A percentile compares a stretch with the other conserved stretches of the same genome.
These are phyloP conservation scores for Hippocampus zosterae DNA, from an alignment of 2,113 vertebrate species.

Conservation along the genomic window DNA sequence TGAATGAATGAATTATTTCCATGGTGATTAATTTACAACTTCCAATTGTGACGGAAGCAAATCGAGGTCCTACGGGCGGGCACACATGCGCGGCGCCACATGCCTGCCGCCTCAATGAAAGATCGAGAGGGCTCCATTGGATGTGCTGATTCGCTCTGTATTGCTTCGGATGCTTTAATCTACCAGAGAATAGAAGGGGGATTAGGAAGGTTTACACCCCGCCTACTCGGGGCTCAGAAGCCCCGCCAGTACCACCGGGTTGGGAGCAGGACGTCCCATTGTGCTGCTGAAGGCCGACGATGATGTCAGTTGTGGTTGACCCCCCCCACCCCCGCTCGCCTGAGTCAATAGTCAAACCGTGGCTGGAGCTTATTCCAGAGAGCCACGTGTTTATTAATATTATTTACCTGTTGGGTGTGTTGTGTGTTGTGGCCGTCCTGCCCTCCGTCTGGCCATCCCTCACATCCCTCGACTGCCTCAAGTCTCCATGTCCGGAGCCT, in stretches of 20 bases:
- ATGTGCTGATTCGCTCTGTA: constrained; percentile 76
- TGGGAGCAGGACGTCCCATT: constrained; percentile 45
- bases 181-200: constrained; percentile 66
- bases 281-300: constrained; percentile 35
- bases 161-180: constrained; percentile 71
- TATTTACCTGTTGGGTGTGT: constrained; percentile 54
- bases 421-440: constrained; percentile 51
- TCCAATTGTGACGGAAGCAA: constrained; percentile 6
- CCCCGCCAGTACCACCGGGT: constrained; percentile 42
- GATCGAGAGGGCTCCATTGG: constrained; percentile 52
- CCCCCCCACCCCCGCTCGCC: too few relatives aligned
- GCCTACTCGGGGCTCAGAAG: constrained; percentile 22
- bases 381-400: constrained; percentile 10
- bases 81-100: constrained; percentile 32
- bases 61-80: constrained; percentile 20
- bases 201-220: constrained; percentile 60
- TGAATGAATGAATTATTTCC: too few relatives aligned
- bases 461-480: constrained; percentile 58
- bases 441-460: constrained; percentile 65
- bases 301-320: constrained; percentile 67
- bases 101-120: constrained; percentile 23
- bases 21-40: background rate
- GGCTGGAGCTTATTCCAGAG: constrained; percentile 6
- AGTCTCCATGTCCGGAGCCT: constrained; percentile 53
- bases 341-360: constrained; percentile 24